Base-by-base conservation (phyloP, 1,140 invertebrate species). In the Eumeta japonica region DNA sequence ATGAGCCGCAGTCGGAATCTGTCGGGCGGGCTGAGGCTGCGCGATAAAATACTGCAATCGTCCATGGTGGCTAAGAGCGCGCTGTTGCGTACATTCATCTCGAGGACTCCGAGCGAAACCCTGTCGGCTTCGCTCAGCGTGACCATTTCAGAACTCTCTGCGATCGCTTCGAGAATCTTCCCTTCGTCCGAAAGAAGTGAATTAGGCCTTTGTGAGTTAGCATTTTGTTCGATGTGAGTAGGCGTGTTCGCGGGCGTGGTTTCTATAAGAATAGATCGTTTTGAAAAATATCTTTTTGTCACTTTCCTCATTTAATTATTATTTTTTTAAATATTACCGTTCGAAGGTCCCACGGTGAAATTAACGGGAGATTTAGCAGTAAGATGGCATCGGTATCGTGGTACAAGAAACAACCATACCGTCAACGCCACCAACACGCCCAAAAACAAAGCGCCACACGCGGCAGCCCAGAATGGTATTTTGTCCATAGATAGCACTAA, bases 401-500 rank as follows among this genome's bases (percentile, higher is more conserved):
- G 94, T 12, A 95, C 94, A 10, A 97, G 75, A 29, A 90, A 74
- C 16, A 89, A 50, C 46, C 87, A 83, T 5, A 97, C 88, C 29
- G 88, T 51, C 1, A 88, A 11, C 16, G 84, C 87, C 24, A 83
- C 80, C 14, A 91, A 29, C 3, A 86, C 44, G 0, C 90, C 90
- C 12, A 88, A 45, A 0, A 67, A 77, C 28, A 87, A 32, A 31
- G 91, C 87, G 10, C 85, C 76, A 17, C 84, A 74, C 19, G 92
- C 51, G n/a, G 90, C 89, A 27, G 84, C 81, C 88, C 92, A 96
- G 48, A 89, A 77, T 7, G 92, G 89, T 50, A 97, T 86, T 38
- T 83, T 83, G 64, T 97, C 86, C 80, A 98, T 87, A 53, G 86
- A 84, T 38, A 98, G 70, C 54, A 97, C 90, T 94, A 66, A 76